These are phyloP conservation scores for Vidua chalybeata DNA, from an alignment of 2,113 vertebrate species.

Conservation along the genomic window DNA sequence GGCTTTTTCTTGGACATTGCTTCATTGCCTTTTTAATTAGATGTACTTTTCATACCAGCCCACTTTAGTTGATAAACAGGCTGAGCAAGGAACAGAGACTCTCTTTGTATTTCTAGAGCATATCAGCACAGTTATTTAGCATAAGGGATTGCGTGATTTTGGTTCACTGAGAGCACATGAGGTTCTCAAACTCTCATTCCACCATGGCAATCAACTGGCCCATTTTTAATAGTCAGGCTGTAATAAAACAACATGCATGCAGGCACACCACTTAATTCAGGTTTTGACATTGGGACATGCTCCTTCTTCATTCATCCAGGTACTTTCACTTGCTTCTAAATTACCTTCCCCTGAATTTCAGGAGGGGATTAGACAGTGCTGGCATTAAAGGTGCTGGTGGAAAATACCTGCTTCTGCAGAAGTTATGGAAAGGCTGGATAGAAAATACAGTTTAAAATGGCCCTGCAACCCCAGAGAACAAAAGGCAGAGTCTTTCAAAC, in stretches of 20 bases:
- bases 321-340: neutral
- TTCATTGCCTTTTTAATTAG: neutral
- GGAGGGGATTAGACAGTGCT: neutral
- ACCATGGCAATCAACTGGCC: neutral
- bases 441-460: conserved; percentile 10
- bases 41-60: neutral
- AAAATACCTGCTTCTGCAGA: conserved; percentile 4
- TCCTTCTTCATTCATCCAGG: neutral
- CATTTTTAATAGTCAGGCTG: neutral
- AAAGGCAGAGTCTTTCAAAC: neutral
- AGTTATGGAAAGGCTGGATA: neutral
- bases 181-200: neutral
- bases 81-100: neutral
- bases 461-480: neutral
- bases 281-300: neutral
- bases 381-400: neutral
- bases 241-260: neutral
- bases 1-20: neutral
- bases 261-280: neutral
- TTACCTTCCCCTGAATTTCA: neutral
- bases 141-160: neutral
- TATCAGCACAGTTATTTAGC: conserved; percentile 19
- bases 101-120: neutral
- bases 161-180: neutral
- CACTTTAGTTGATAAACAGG: neutral